These are phyloP conservation scores for Bombus impatiens DNA, from an alignment of 1,140 invertebrate genomes.

Conservation along the genomic window DNA sequence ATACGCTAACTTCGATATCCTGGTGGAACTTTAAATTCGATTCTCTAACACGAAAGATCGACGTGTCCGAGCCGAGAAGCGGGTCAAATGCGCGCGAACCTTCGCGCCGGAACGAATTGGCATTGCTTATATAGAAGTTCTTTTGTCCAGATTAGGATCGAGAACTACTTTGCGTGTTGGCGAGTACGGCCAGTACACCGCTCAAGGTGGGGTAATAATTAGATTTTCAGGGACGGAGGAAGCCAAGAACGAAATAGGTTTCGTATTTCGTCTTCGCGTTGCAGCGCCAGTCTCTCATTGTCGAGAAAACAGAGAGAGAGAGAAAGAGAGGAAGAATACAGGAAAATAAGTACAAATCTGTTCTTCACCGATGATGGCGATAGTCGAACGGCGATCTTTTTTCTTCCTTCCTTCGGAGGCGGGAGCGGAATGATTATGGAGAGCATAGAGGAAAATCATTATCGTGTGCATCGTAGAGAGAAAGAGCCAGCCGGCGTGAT, in stretches of 20 bases:
- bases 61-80: not conserved
- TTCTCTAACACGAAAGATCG: not conserved
- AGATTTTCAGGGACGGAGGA: constrained; percentile 56
- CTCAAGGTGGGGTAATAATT: constrained; percentile 45
- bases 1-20: constrained; percentile 32
- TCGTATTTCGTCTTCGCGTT: constrained; percentile 29
- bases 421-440: constrained; percentile 33
- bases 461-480: constrained; percentile 49
- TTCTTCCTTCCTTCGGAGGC: not conserved
- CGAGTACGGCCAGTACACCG: not conserved
- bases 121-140: not conserved
- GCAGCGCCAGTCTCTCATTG: not conserved
- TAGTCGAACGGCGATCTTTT: not conserved
- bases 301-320: not conserved
- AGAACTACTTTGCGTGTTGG: constrained; percentile 35
- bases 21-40: constrained; percentile 5
- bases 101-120: not conserved
- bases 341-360: not conserved
- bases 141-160: constrained; percentile 45
- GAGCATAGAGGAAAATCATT: constrained; percentile 50
- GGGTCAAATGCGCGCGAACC: not conserved
- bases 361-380: not conserved
- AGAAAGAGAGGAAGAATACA: too few species aligned
- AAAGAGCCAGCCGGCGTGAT: constrained; percentile 42
- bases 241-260: constrained; percentile 37